Conservation (phyloP, 2,797 vertebrate genomes). For the Melanotaenia boesemani region DNA sequence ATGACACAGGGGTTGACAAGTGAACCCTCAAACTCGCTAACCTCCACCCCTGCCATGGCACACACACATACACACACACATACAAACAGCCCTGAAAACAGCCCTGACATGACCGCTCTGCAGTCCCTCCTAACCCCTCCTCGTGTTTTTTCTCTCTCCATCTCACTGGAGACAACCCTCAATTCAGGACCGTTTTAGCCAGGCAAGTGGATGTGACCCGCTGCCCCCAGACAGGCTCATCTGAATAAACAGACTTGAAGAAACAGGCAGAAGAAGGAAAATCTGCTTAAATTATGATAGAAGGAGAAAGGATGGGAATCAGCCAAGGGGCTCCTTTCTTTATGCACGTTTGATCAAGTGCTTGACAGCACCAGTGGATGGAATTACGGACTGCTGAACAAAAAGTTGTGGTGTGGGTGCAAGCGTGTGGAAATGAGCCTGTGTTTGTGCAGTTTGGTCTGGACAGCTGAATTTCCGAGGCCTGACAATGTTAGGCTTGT, state of each 20-base stretch:
- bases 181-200: conserved; percentile 80
- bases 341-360: conserved; percentile 89
- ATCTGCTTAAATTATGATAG: conserved; percentile 88
- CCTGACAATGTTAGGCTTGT: conserved; percentile 91
- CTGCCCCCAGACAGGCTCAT: conserved; percentile 83
- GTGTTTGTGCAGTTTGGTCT: conserved; percentile 61
- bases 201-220: conserved; percentile 83
- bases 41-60: conserved; percentile 57
- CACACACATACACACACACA: conserved; percentile 46
- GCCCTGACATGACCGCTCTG: conserved; percentile 82
- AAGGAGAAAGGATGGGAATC: conserved; percentile 74
- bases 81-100: conserved; percentile 59
- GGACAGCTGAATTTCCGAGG: conserved; percentile 82
- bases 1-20: conserved; percentile 84
- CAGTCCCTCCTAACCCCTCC: conserved; percentile 71
- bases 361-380: conserved; percentile 91
- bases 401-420: conserved; percentile 76
- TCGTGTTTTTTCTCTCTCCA: conserved; percentile 70
- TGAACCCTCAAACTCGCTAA: conserved; percentile 81
- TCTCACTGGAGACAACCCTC: conserved; percentile 80
- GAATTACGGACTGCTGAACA: conserved; percentile 94
- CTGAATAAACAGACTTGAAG: conserved; percentile 86
- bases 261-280: conserved; percentile 72
- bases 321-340: conserved; percentile 81
- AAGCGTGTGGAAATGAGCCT: conserved; percentile 33